Evolutionary conservation across 1,140 invertebrate genomes (phyloP), one percentile per base, ranked within the genome.

Genomic region (Muscidifurax raptorellus): DNA sequence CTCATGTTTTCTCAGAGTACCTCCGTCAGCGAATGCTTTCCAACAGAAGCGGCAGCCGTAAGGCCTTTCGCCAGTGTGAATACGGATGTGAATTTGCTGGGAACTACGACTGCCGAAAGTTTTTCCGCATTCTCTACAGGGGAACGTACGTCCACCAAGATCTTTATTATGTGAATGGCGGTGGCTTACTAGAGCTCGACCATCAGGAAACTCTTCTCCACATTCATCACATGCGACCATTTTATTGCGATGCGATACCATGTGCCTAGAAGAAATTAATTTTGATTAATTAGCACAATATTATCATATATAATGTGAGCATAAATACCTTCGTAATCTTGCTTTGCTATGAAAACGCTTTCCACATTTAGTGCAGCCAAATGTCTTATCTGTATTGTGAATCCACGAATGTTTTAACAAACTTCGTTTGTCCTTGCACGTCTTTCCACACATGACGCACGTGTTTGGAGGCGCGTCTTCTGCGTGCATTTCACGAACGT

Each of bases 1-100:
- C 90, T 99, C 99, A 92, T 99, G 99, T 89, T 99, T 97, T 15
- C 98, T 95, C 66, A 99, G 93, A 76, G 99, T 99, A 9, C 98
- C 99, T 52, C 98, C 98, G 87, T 99, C 99, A 0, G 99, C 99
- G 90, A 99, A 99, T 30, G 98, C 97, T 91, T 99, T 99, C 94
- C 98, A 99, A 92, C 99, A 99, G 91, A 98, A 99, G n/a, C 96
- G 95, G 91, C 99, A 99, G 7, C 96, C 97, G 90, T 99, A 99
- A 0, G 98, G 96, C 66, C 96, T 94, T 88, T 96, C 95, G 4
- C 97, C 96, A 1, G 97, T 98, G 89, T 98, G 97, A 72, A 97
- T 97, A 30, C 97, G 94, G 28, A 97, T 95, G 90, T 98, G 97
- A 88, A 99, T 99, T 91, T 98, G 97, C 84, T 97, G 96, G 0